These are phyloP conservation scores for Benthosema pterotum DNA, from an alignment of 2,797 vertebrate species.

Conservation along the genomic window DNA sequence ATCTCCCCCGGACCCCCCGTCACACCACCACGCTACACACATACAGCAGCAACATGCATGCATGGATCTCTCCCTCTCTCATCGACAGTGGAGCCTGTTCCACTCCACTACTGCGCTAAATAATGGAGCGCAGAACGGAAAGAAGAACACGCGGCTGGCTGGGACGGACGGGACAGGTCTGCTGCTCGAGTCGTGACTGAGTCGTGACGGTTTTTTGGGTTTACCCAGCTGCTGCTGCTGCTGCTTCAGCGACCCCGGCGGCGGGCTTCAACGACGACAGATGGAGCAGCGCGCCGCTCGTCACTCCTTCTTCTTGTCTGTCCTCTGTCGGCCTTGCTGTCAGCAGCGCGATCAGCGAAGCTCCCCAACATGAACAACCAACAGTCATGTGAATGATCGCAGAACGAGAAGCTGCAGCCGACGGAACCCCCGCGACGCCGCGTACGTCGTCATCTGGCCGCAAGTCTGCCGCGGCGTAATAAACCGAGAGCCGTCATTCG, in stretches of 20 bases:
- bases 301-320: constrained; percentile 36
- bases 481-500: constrained; percentile 29
- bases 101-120: constrained; percentile 30
- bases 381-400: constrained; percentile 29
- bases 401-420: constrained; percentile 15
- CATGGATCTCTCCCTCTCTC: constrained; percentile 13
- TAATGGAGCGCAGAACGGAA: constrained; percentile 21
- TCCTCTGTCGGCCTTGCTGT: constrained; percentile 45
- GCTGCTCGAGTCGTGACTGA: too few relatives aligned
- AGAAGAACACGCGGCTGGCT: constrained; percentile 23
- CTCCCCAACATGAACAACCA: constrained; percentile 34
- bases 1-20: too few relatives aligned
- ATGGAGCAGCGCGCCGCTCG: constrained; percentile 54
- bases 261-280: constrained; percentile 68
- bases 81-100: constrained; percentile 38
- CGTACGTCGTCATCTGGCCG: constrained; percentile 61
- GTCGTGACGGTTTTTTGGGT: constrained; percentile 44
- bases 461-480: constrained; percentile 30
- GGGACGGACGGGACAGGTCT: constrained; percentile 26
- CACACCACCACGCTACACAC: too few relatives aligned
- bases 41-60: too few relatives aligned
- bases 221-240: constrained; percentile 75
- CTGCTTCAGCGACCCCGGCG: constrained; percentile 44
- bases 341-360: constrained; percentile 31
- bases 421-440: constrained; percentile 32